A percentile compares a stretch with the other conserved stretches of the same genome.
phyloP scores from a whole-genome alignment of 2,113 vertebrate genomes.

The Erythrocercus mccallii region DNA sequence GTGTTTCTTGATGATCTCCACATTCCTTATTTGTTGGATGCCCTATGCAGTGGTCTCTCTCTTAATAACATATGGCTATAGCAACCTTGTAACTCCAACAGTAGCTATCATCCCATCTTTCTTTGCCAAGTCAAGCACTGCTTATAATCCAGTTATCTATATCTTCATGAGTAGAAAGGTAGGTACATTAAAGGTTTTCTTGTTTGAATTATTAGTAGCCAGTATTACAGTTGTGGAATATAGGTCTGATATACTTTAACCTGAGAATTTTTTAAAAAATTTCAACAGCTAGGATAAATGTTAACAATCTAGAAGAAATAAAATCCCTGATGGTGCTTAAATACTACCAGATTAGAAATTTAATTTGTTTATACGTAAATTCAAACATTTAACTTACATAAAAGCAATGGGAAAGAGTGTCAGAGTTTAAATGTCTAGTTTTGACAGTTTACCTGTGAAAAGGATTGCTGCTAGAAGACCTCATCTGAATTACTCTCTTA shows the following conservation, averaged over 20 bases:
- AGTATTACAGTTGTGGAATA: neutral
- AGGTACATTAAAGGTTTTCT: neutral
- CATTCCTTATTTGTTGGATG: conserved; percentile 88
- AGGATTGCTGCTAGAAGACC: neutral
- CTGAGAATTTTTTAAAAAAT: neutral
- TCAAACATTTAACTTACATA: neutral
- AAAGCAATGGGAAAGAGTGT: neutral
- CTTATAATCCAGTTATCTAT: conserved; percentile 90
- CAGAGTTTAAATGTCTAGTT: neutral
- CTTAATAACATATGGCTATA: conserved; percentile 82
- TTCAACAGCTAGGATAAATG: neutral
- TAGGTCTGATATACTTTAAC: neutral
- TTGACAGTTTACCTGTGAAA: neutral
- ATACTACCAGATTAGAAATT: neutral
- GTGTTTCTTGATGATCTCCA: conserved; percentile 88
- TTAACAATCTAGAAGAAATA: neutral
- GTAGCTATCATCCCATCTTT: conserved; percentile 86
- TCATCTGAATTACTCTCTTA: neutral
- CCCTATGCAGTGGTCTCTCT: conserved; percentile 87
- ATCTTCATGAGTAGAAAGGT: conserved; percentile 94
- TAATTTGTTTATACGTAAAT: neutral
- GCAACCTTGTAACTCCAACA: conserved; percentile 81
- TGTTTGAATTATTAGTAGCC: neutral
- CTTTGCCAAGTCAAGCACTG: conserved; percentile 88
- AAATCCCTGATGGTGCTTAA: neutral